Evolutionary conservation across 2,113 vertebrate genomes (phyloP).

Genomic region (Boulengeromyrus knoepffleri): DNA sequence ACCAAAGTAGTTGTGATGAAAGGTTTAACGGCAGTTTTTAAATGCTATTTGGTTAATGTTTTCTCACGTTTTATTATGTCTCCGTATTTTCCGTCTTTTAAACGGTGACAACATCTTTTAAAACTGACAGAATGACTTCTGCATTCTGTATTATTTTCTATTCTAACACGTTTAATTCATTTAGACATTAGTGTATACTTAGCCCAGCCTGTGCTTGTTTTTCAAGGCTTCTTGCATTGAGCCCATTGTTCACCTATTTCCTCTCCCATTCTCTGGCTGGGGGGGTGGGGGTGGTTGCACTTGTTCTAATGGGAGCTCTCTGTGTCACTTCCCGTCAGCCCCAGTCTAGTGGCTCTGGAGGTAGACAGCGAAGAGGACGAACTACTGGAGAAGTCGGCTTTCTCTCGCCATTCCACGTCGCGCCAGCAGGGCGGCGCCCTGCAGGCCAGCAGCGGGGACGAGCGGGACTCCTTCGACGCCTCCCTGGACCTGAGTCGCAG

Average conservation of each 20-base stretch:
- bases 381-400: conserved; percentile 22
- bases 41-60: neutral
- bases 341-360: conserved; percentile 83
- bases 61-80: neutral
- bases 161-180: neutral
- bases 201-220: neutral
- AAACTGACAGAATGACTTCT: neutral
- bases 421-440: conserved; percentile 35
- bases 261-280: neutral
- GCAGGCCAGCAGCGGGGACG: conserved; percentile 50
- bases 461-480: conserved; percentile 46
- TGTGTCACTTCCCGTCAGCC: conserved; percentile 49
- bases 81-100: neutral
- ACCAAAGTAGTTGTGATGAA: neutral
- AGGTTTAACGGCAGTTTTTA: neutral
- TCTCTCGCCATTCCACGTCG: conserved; percentile 37
- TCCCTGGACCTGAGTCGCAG: conserved; percentile 50
- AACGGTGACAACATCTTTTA: too few species aligned
- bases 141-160: neutral
- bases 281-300: neutral
- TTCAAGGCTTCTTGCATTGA: neutral
- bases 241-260: conserved; percentile 11
- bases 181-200: neutral
- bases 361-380: conserved; percentile 67
- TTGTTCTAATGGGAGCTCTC: neutral